These are phyloP conservation scores for Trachymyrmex cornetzi DNA, from an alignment of 1,140 invertebrate species.

Conservation along the genomic window DNA sequence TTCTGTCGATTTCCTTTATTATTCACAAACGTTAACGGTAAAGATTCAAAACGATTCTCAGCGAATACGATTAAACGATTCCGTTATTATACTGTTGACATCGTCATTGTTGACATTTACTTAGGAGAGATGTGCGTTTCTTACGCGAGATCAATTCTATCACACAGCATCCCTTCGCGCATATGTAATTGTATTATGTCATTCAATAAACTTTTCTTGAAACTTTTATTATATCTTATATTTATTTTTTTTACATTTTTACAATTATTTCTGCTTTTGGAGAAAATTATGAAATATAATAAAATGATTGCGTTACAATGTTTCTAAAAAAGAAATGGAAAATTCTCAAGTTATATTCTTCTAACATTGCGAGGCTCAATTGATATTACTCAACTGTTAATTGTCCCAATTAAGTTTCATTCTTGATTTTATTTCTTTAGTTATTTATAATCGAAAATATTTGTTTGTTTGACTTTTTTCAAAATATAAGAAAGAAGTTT, in stretches of 20 bases:
- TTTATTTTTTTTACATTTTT: neutral
- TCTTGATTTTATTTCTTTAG: neutral
- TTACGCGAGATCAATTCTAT: neutral
- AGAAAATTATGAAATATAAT: conserved; percentile 5
- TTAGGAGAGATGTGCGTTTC: conserved; percentile 20
- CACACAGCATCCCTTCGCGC: neutral
- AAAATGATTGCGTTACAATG: neutral
- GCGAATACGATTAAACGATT: conserved; percentile 1
- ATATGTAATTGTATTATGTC: neutral
- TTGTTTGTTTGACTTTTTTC: too few species aligned
- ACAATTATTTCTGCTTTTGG: neutral
- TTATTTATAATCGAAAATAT: neutral
- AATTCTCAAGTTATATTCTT: neutral
- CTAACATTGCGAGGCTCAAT: neutral
- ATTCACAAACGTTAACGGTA: neutral
- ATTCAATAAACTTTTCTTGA: neutral
- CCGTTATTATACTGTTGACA: conserved; percentile 19
- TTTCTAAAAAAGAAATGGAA: neutral
- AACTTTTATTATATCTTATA: neutral
- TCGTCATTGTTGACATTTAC: conserved; percentile 25
- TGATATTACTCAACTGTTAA: neutral
- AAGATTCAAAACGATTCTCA: neutral
- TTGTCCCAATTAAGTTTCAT: neutral
- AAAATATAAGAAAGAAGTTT: too few species aligned
- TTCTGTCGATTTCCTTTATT: conserved; percentile 2